phyloP scores from a whole-genome alignment of 2,888 invertebrate genomes.

The Tenthredo livida region DNA sequence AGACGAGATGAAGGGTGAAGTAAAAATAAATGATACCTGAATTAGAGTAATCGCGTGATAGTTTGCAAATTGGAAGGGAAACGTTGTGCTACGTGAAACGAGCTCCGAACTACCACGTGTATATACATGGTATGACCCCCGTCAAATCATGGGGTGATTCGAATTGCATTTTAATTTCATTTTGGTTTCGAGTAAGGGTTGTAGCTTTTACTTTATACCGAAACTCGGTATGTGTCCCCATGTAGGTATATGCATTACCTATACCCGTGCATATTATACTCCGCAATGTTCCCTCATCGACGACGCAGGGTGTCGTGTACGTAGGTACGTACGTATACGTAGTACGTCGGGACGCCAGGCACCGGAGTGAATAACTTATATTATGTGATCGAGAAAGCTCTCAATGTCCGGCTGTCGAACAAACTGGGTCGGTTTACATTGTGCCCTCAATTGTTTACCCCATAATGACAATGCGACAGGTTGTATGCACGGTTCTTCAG shows the following conservation, averaged over 20 bases:
- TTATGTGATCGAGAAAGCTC: conserved; percentile 45
- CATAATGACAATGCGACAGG: conserved; percentile 72
- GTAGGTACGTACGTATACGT: neutral
- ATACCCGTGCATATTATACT: neutral
- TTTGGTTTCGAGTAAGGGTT: conserved; percentile 71
- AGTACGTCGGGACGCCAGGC: neutral
- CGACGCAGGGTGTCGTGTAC: conserved; percentile 13
- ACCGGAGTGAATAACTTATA: conserved; percentile 47
- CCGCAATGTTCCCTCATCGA: neutral
- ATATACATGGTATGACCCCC: conserved; percentile 40
- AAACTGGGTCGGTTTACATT: conserved; percentile 34
- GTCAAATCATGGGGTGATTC: conserved; percentile 71
- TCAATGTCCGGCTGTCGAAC: conserved; percentile 44
- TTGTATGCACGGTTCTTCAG: conserved; percentile 51
- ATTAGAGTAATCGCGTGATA: conserved; percentile 77
- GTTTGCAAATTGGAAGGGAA: conserved; percentile 75
- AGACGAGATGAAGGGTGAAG: conserved; percentile 68
- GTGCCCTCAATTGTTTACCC: conserved; percentile 72
- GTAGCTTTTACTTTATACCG: conserved; percentile 50
- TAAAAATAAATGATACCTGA: conserved; percentile 77
- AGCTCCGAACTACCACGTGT: conserved; percentile 55
- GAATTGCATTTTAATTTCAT: conserved; percentile 77
- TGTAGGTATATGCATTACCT: neutral
- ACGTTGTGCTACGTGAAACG: conserved; percentile 63
- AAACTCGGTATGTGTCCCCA: neutral